Conservation (phyloP, 1,140 invertebrate species). For the Drosophila fuyamai region DNA sequence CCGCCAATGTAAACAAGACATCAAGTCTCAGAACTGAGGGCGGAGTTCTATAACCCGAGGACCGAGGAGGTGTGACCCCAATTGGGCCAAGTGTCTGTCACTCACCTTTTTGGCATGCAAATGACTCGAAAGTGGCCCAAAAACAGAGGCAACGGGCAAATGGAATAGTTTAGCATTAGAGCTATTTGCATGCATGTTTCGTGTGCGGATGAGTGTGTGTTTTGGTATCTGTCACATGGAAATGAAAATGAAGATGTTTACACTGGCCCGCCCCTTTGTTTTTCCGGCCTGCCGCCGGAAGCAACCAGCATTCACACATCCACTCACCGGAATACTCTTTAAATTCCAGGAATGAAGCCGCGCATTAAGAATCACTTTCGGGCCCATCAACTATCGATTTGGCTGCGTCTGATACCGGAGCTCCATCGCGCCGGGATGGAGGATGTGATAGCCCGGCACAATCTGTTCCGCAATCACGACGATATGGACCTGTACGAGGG, state of each 20-base stretch:
- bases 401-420: constrained; percentile 96
- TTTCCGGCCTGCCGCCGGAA: neutral
- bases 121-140: constrained; percentile 58
- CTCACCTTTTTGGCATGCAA: constrained; percentile 70
- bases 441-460: constrained; percentile 92
- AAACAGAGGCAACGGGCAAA: constrained; percentile 32
- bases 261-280: constrained; percentile 35
- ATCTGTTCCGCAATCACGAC: constrained; percentile 93
- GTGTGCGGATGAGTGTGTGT: constrained; percentile 31
- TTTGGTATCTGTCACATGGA: constrained; percentile 43
- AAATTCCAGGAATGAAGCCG: constrained; percentile 91
- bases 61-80: constrained; percentile 42
- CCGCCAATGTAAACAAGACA: constrained; percentile 66
- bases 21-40: constrained; percentile 7
- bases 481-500: constrained; percentile 93
- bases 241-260: constrained; percentile 65
- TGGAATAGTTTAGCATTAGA: constrained; percentile 60
- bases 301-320: neutral
- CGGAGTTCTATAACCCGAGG: constrained; percentile 1
- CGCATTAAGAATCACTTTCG: constrained; percentile 97
- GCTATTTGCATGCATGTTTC: constrained; percentile 67
- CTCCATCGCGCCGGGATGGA: constrained; percentile 95
- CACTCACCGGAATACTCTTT: constrained; percentile 52
- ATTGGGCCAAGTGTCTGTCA: constrained; percentile 55
- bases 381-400: constrained; percentile 96